Base-by-base conservation (phyloP, 2,113 vertebrate species). In the Macquaria australasica region DNA sequence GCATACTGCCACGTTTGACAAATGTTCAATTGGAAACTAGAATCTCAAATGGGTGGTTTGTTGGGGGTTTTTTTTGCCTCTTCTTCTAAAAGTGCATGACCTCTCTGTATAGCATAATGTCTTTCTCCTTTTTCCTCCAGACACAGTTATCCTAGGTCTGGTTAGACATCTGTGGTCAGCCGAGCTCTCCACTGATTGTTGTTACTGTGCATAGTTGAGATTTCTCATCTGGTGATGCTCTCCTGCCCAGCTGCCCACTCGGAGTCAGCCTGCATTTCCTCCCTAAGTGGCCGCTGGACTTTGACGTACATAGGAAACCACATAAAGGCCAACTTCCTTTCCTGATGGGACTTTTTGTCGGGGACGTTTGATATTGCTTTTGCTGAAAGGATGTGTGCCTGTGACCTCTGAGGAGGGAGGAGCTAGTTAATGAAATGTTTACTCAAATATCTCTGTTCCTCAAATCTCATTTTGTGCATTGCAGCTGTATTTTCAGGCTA, bases 151-250 rank as follows among this genome's bases (percentile, higher is more conserved):
- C 39, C 72, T 45, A 25, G 37, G 7, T 75, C 31, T 11, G 14
- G 45, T 73, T 37, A 68, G 73, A 58, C 7, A 28, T 84, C 81
- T 86, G 83, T 72, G 83, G 83, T 83, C 53, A 82, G 73, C 71
- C 41, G 6, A 43, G 64, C 62, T 56, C 45, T 82, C 62, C 48
- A 3, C 64, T 64, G 62, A 70, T 51, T 83, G 60, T 82, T 88
- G 77, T 79, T 81, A 18, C 74, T 72, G 34, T 34, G 58, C 79
- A 81, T 90, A 80, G 50, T 85, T 86, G 16, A 14, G 31, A 87
- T 80, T 63, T 86, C 70, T 69, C 83, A 77, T 91, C 59, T 90
- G 83, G 21, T 85, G 73, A 66, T 75, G 51, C 59, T 81, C 68
- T 86, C 34, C 66, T 87, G 79, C 56, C 58, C 81, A 58, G 86